Conservation (phyloP, 2,113 vertebrate genomes). For the Entomyzon cyanotis region DNA sequence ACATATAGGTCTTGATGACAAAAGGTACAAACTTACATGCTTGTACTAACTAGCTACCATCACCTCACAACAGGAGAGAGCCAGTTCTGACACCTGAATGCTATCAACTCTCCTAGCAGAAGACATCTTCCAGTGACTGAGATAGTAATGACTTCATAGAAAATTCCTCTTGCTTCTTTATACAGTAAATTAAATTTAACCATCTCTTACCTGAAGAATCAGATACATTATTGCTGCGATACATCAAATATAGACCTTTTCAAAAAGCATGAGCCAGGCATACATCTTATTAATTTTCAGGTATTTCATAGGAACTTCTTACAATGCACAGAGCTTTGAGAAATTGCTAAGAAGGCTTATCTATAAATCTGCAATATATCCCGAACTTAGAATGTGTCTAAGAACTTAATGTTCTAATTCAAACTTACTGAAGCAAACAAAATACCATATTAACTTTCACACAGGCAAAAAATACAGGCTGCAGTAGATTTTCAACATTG, state of each 20-base stretch:
- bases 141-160: neutral
- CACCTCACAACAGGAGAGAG: neutral
- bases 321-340: neutral
- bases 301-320: neutral
- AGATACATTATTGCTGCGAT: neutral
- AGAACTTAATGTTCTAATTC: slow-evolving; percentile 5
- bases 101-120: neutral
- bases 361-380: slow-evolving; percentile 1
- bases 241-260: neutral
- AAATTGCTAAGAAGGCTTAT: neutral
- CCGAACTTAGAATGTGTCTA: neutral
- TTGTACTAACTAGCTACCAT: neutral
- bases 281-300: neutral
- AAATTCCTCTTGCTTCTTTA: neutral
- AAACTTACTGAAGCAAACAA: neutral
- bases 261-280: neutral
- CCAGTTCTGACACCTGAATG: neutral
- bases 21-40: neutral
- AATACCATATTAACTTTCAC: neutral
- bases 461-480: neutral
- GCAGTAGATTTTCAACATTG: neutral
- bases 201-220: neutral
- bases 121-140: neutral
- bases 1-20: neutral
- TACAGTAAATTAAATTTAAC: neutral